These are phyloP conservation scores for Cairina moschata DNA, from an alignment of 2,113 vertebrate species.

Conservation along the genomic window DNA sequence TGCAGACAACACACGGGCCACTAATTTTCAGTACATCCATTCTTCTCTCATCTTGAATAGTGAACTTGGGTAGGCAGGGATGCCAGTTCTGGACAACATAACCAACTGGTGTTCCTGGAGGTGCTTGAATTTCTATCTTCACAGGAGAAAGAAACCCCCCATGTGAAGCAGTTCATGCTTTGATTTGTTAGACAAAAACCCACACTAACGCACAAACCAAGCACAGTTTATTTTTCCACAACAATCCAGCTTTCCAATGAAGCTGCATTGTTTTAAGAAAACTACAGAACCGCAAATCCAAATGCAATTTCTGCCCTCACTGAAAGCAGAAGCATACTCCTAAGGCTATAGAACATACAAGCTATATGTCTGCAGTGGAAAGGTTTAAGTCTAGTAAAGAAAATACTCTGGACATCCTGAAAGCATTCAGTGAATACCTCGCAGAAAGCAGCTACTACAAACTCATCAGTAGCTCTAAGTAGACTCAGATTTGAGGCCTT, in stretches of 20 bases:
- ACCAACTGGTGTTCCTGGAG: constrained; percentile 88
- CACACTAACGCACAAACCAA: background rate
- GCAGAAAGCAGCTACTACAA: background rate
- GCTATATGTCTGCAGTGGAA: background rate
- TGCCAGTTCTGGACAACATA: constrained; percentile 91
- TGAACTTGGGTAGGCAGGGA: constrained; percentile 87
- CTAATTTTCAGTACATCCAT: constrained; percentile 85
- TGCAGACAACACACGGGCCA: constrained; percentile 88
- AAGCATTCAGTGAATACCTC: background rate
- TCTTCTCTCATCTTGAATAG: constrained; percentile 83
- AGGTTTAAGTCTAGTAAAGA: background rate
- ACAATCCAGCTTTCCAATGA: background rate
- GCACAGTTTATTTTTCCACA: background rate
- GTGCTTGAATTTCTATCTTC: constrained; percentile 91
- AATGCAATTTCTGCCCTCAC: background rate
- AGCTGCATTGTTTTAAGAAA: background rate
- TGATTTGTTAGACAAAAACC: background rate
- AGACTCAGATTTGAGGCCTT: background rate
- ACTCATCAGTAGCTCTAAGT: background rate
- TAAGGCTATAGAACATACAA: background rate
- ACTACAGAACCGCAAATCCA: background rate
- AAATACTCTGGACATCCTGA: background rate
- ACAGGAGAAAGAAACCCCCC: background rate
- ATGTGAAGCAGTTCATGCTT: background rate
- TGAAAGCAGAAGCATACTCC: background rate